Conservation (phyloP, 2,888 invertebrate genomes). For the Agonopterix heracliana region DNA sequence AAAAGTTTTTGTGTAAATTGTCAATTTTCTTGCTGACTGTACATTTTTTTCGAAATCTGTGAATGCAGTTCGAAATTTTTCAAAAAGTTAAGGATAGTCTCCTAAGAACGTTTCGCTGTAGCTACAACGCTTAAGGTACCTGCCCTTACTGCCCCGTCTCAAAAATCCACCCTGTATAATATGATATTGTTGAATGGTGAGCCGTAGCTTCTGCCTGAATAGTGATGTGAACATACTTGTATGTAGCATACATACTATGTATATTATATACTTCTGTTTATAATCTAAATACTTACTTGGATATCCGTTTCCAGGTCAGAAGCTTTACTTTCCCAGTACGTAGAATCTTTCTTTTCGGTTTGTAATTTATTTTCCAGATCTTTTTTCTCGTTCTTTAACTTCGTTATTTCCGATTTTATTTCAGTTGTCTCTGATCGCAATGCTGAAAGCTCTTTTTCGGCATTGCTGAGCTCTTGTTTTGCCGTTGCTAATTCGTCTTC, state of each 20-base stretch:
- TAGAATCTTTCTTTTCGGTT: slow-evolving; percentile 77
- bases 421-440: slow-evolving; percentile 57
- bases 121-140: too few relatives aligned
- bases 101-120: too few relatives aligned
- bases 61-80: too few relatives aligned
- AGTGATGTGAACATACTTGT: too few relatives aligned
- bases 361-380: slow-evolving; percentile 79
- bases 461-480: slow-evolving; percentile 53
- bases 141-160: too few relatives aligned
- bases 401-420: slow-evolving; percentile 61
- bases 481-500: slow-evolving; percentile 45
- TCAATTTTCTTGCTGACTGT: too few relatives aligned
- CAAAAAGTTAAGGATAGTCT: too few relatives aligned
- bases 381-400: slow-evolving; percentile 71
- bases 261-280: not conserved
- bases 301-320: slow-evolving; percentile 78
- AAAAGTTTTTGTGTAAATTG: too few relatives aligned
- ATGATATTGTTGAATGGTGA: not conserved
- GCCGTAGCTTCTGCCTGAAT: too few relatives aligned
- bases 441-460: slow-evolving; percentile 61
- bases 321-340: slow-evolving; percentile 79
- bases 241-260: not conserved
- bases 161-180: too few relatives aligned
- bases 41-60: too few relatives aligned
- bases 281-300: slow-evolving; percentile 56